Percentiles rank a stretch among this genome's conserved stretches.
Conservation (phyloP, 2,888 invertebrate species). For the Xanthorhoe spadicearia region DNA sequence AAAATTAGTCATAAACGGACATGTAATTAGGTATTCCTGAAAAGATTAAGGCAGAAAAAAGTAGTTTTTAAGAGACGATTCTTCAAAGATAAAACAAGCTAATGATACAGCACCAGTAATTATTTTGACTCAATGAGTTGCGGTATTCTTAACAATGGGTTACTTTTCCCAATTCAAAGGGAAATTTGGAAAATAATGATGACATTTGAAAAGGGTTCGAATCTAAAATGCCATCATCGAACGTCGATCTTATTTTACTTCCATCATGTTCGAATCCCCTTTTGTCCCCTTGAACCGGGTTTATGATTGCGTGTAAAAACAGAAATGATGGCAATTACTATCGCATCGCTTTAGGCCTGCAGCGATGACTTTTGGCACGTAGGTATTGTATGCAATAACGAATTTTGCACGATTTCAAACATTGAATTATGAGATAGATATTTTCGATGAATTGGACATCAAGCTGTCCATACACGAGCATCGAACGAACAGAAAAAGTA, state of each 20-base stretch:
- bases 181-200: slow-evolving; percentile 8
- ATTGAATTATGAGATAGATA: slow-evolving; percentile 11
- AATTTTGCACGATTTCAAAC: slow-evolving; percentile 16
- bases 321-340: slow-evolving; percentile 47
- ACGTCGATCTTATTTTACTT: slow-evolving; percentile 15
- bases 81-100: too few species aligned
- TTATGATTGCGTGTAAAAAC: slow-evolving; percentile 45
- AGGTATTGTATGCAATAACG: slow-evolving; percentile 21
- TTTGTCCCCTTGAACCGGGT: slow-evolving; percentile 22
- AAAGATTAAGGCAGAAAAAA: too few species aligned
- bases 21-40: too few species aligned
- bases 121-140: background rate
- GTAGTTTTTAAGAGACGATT: too few species aligned
- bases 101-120: background rate
- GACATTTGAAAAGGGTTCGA: slow-evolving; percentile 27
- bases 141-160: background rate
- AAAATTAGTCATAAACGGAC: too few species aligned
- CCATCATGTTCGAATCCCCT: slow-evolving; percentile 17
- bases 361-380: slow-evolving; percentile 28
- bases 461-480: background rate
- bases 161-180: background rate
- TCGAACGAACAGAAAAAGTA: background rate
- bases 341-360: slow-evolving; percentile 25
- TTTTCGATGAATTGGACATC: slow-evolving; percentile 5
- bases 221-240: slow-evolving; percentile 8